These are phyloP conservation scores for Siderastrea radians DNA, from an alignment of 92 coral and sea anemone genomes.

Conservation along the genomic window DNA sequence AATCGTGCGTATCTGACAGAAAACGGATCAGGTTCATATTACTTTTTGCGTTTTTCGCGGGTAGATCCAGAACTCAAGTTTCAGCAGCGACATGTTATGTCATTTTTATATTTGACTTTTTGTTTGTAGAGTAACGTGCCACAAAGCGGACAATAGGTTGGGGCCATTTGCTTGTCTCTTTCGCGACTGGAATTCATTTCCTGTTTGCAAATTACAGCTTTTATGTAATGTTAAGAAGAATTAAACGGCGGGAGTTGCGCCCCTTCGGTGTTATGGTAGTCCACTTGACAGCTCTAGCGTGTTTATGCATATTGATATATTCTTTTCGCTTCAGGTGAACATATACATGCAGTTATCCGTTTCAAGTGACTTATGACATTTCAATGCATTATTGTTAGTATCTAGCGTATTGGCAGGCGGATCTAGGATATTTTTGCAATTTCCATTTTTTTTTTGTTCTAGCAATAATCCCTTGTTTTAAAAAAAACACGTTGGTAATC, in stretches of 20 bases:
- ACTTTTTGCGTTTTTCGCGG: conserved; percentile 47
- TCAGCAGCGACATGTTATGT: conserved; percentile 14
- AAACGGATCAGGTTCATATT: conserved; percentile 43
- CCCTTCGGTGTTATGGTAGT: conserved; percentile 10
- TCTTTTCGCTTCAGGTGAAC: conserved; percentile 51
- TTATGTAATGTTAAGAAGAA: conserved; percentile 3
- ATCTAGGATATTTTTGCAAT: too few species aligned
- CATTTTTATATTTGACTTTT: conserved; percentile 11
- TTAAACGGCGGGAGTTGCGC: conserved; percentile 7
- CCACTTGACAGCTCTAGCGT: conserved; percentile 44
- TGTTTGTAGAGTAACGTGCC: conserved; percentile 34
- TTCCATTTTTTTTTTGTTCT: not conserved
- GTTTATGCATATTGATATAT: conserved; percentile 55
- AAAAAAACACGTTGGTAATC: not conserved
- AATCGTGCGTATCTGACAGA: conserved; percentile 12
- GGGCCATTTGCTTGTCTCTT: not conserved
- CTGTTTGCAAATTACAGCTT: conserved; percentile 7
- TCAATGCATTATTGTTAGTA: conserved; percentile 40
- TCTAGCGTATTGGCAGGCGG: not conserved
- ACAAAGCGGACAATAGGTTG: conserved; percentile 1
- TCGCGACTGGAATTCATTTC: not conserved
- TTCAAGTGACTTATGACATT: conserved; percentile 17
- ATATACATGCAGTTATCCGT: conserved; percentile 11
- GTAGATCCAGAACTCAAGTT: conserved; percentile 39
- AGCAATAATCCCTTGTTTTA: not conserved